A percentile compares a stretch with the other conserved stretches of the same genome.
Conservation (phyloP, 1,140 invertebrate genomes). For the Dendrolimus punctatus region DNA sequence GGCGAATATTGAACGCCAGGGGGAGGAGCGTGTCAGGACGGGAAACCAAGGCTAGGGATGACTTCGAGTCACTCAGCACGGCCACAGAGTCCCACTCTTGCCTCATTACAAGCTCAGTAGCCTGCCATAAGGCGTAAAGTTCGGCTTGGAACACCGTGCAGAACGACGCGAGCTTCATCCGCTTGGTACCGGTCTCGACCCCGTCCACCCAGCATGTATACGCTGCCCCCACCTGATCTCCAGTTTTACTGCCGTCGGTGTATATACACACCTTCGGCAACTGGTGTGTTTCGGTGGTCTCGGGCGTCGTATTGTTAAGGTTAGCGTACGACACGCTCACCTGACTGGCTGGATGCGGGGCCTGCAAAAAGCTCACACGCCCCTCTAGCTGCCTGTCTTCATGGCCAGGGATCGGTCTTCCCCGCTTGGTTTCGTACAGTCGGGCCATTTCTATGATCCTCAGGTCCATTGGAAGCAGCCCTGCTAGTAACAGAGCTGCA, state of each 20-base stretch:
- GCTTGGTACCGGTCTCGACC: not conserved
- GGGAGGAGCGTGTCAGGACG: not conserved
- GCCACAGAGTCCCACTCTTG: not conserved
- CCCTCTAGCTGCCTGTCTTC: not conserved
- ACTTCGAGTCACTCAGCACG: not conserved
- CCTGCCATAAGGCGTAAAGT: not conserved
- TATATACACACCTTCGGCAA: not conserved
- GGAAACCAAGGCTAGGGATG: not conserved
- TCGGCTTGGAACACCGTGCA: not conserved
- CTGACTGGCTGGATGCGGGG: not conserved
- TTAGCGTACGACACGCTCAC: not conserved
- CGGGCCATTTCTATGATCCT: not conserved
- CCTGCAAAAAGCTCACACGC: not conserved
- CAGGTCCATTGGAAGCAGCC: not conserved
- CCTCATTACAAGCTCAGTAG: not conserved
- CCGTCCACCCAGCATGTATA: not conserved
- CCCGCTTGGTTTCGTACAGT: not conserved
- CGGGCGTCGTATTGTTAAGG: not conserved
- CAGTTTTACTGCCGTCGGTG: slow-evolving; percentile 1
- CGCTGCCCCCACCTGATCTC: not conserved
- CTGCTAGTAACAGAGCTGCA: not conserved
- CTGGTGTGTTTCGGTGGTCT: not conserved
- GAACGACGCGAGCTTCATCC: not conserved
- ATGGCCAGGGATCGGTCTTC: not conserved
- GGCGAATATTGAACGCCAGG: not conserved